A percentile compares a stretch with the other conserved stretches of the same genome.
These are phyloP conservation scores for Triops longicaudatus DNA, from an alignment of 1,140 invertebrate genomes.

Conservation along the genomic window DNA sequence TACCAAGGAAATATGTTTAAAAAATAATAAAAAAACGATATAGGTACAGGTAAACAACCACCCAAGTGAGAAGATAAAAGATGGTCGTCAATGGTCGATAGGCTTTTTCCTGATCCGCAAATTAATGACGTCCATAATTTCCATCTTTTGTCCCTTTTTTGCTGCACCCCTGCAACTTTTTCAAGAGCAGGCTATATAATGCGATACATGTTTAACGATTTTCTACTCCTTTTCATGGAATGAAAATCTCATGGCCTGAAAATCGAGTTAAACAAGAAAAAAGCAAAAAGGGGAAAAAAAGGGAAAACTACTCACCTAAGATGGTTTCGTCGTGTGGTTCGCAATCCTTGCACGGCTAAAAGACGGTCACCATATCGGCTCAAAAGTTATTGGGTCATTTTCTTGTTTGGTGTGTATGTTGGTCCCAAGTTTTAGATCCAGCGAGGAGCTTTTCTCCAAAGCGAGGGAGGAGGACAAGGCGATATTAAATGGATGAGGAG, in stretches of 20 bases:
- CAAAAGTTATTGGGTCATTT: conserved; percentile 12
- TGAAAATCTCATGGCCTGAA: too few relatives aligned
- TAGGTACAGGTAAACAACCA: neutral
- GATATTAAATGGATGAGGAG: conserved; percentile 5
- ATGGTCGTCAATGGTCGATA: neutral
- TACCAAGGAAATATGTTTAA: neutral
- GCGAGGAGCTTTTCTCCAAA: neutral
- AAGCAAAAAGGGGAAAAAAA: neutral
- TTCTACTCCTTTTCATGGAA: neutral
- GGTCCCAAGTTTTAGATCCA: neutral
- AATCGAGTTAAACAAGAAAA: neutral
- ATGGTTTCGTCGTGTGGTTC: neutral
- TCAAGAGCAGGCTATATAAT: too few relatives aligned
- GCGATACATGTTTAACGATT: too few relatives aligned
- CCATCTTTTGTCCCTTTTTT: neutral
- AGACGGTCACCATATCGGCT: neutral
- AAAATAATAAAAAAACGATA: neutral
- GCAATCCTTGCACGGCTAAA: neutral
- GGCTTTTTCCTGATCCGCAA: neutral
- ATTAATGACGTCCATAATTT: neutral
- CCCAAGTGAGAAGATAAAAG: neutral
- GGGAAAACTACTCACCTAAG: neutral
- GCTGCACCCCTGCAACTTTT: neutral
- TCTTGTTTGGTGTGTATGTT: neutral
- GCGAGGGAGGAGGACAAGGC: neutral